These are phyloP conservation scores for Drosophila melanica DNA, from an alignment of 1,140 invertebrate species.

Conservation along the genomic window DNA sequence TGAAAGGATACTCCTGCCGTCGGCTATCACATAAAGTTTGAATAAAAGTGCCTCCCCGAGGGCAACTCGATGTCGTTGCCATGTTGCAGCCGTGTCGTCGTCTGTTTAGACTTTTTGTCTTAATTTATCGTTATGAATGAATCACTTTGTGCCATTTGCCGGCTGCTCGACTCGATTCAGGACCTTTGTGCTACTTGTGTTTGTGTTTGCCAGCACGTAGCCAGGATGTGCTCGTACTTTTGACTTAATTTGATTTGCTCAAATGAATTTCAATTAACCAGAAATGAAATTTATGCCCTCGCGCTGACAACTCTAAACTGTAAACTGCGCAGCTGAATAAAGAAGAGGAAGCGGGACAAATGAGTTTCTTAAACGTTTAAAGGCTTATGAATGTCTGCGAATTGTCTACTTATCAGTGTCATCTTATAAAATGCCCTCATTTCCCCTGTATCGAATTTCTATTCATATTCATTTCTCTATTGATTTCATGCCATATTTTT, in stretches of 20 bases:
- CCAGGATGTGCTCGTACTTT: slow-evolving; percentile 69
- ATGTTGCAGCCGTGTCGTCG: slow-evolving; percentile 28
- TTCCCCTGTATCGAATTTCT: not conserved
- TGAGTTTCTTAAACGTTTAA: slow-evolving; percentile 3
- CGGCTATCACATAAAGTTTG: slow-evolving; percentile 51
- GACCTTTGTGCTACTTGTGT: not conserved
- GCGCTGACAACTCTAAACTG: slow-evolving; percentile 37
- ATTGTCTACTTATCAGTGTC: slow-evolving; percentile 3
- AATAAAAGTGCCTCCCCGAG: slow-evolving; percentile 61
- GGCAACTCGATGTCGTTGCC: slow-evolving; percentile 33
- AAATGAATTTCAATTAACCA: slow-evolving; percentile 81
- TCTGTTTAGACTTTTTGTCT: slow-evolving; percentile 54
- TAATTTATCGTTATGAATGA: slow-evolving; percentile 81
- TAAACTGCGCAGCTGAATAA: slow-evolving; percentile 11
- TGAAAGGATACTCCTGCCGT: slow-evolving; percentile 42
- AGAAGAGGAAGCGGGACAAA: not conserved
- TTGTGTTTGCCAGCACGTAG: slow-evolving; percentile 61
- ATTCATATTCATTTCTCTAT: slow-evolving; percentile 31
- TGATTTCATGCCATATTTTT: slow-evolving; percentile 51
- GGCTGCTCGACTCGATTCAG: slow-evolving; percentile 9
- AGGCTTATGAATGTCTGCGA: not conserved
- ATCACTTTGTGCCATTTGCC: slow-evolving; percentile 63
- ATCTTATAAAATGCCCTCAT: not conserved
- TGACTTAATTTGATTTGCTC: slow-evolving; percentile 79
- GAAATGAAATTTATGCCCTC: slow-evolving; percentile 71